phyloP scores from a whole-genome alignment of 1,140 invertebrate species.

The Sinonovacula constricta region DNA sequence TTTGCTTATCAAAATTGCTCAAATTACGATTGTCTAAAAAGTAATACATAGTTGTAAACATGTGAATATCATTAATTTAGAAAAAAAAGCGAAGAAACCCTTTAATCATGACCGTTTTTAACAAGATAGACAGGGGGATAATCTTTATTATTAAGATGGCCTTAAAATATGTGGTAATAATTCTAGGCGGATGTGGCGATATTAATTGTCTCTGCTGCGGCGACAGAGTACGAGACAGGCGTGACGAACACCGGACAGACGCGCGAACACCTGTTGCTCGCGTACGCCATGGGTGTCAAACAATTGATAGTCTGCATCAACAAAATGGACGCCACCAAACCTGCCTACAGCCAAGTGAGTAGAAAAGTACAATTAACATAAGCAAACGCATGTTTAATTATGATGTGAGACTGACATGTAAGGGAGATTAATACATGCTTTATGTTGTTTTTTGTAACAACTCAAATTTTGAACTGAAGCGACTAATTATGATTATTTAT shows the following conservation, averaged over 20 bases:
- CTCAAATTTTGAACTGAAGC: no score
- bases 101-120: neutral
- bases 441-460: no score
- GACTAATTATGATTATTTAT: no score
- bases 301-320: conserved; percentile 60
- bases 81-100: neutral
- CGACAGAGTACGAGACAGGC: conserved; percentile 53
- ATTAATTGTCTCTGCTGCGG: conserved; percentile 53
- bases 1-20: no score
- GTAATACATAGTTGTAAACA: no score
- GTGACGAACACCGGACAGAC: conserved; percentile 53
- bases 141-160: neutral
- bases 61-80: no score
- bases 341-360: conserved; percentile 58
- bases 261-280: conserved; percentile 54
- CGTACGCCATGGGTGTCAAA: conserved; percentile 59
- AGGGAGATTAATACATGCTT: no score
- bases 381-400: no score
- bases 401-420: no score
- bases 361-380: no score
- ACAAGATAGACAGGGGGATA: neutral
- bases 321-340: conserved; percentile 58
- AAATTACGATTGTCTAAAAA: no score
- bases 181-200: conserved; percentile 56
- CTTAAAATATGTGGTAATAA: neutral